A percentile compares a stretch with the other conserved stretches of the same genome.
Conservation (phyloP, 1,140 invertebrate species). For the Aphelinus certus region DNA sequence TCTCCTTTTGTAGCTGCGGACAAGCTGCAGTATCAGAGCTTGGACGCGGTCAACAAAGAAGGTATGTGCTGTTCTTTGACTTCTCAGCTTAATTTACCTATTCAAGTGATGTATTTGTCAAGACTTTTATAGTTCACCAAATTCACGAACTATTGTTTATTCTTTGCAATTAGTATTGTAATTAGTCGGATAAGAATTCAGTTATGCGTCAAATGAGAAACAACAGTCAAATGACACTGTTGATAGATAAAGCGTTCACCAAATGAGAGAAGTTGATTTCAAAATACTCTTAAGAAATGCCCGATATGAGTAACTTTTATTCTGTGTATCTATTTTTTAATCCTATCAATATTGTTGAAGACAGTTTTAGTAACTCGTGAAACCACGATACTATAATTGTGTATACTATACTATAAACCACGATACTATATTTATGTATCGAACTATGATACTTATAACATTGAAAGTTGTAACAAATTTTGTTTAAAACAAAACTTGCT, state of each 20-base stretch:
- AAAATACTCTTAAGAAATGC: not conserved
- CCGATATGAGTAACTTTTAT: not conserved
- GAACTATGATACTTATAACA: no score
- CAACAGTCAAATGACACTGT: slow-evolving; percentile 7
- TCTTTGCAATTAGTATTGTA: slow-evolving; percentile 7
- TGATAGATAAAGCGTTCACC: not conserved
- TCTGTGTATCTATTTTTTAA: no score
- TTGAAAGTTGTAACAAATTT: no score
- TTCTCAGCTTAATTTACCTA: slow-evolving; percentile 10
- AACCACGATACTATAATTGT: no score
- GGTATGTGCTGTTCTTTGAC: slow-evolving; percentile 62
- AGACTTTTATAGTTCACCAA: not conserved
- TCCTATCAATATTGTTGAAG: not conserved
- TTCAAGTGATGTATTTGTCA: no score
- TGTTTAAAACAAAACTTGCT: no score
- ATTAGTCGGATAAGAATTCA: slow-evolving; percentile 2
- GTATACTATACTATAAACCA: no score
- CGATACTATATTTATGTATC: no score
- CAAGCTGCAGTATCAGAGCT: slow-evolving; percentile 72
- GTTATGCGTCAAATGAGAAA: not conserved
- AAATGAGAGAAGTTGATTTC: not conserved
- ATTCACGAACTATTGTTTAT: slow-evolving; percentile 3
- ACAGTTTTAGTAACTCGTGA: no score
- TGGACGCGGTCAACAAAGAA: slow-evolving; percentile 72
- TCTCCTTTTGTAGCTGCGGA: slow-evolving; percentile 68